Evolutionary conservation across 1,140 invertebrate species (phyloP), one percentile per base, ranked within the genome.

Genomic region (Acromyrmex echinatior): DNA sequence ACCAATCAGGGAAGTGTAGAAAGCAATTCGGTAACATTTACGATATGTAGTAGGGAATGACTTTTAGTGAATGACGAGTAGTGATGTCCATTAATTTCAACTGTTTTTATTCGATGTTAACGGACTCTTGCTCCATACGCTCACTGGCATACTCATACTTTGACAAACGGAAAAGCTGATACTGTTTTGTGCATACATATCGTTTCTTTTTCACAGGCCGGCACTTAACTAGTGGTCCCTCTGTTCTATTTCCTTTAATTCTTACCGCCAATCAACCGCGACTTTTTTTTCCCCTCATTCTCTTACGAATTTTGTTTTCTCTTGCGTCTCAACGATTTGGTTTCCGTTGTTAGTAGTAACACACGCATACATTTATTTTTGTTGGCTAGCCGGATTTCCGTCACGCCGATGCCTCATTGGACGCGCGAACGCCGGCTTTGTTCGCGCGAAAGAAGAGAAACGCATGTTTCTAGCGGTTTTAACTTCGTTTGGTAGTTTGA

Each of bases 181-280:
- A 68, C 49, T 65, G 66, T 82, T 81, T 62, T 62, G 45, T 65
- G 35, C 66, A 62, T 90, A 82, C 68, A 78, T 63, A 65, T 51
- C 53, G 77, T 79, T 90, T 90, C 70, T 91, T 90, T 91, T 88
- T 78, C 70, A 91, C 89, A 91, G 90, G 90, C 90, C 90, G 90
- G 90, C 90, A 91, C 90, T 91, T 91, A 91, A 87, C 65, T 35
- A 90, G 73, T 71, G 88, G 89, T 90, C 87, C 89, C 90, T 87
- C 85, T 89, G 85, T 91, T 89, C 39, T 86, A 28, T 84, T 84
- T 91, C 14, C 74, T 60, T 66, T 56, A 45, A 45, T 45, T 84
- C 35, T n/a, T 78, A 60, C 12, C 31, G 49, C 12, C 25, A 45
- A 25, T 68, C 58, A 60, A 25, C 73, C 73, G 62, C 14, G 31